These are phyloP conservation scores for Drosophila antonietae DNA, from an alignment of 2,888 invertebrate species.

Conservation along the genomic window DNA sequence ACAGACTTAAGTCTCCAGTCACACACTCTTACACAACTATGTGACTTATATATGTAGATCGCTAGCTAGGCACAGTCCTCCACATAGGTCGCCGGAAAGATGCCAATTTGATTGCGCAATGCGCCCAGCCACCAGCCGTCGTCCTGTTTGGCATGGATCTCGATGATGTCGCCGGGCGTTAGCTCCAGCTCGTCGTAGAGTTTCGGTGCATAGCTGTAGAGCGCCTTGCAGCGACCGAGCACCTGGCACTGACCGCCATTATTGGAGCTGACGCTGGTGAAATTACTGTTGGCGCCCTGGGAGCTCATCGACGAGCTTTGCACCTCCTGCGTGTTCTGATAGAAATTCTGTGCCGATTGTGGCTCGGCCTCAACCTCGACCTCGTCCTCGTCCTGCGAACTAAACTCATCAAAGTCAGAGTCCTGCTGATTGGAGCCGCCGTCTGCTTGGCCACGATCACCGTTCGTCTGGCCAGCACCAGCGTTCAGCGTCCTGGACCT, in stretches of 20 bases:
- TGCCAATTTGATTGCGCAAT: constrained; percentile 91
- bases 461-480: constrained; percentile 58
- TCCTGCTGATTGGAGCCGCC: constrained; percentile 95
- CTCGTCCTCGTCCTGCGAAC: constrained; percentile 89
- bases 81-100: constrained; percentile 97
- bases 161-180: constrained; percentile 92
- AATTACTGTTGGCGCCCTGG: constrained; percentile 36
- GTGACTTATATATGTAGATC: constrained; percentile 23
- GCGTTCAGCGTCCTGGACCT: constrained; percentile 42
- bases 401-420: constrained; percentile 94
- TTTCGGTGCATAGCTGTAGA: constrained; percentile 95
- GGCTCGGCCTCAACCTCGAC: constrained; percentile 65
- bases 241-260: constrained; percentile 48
- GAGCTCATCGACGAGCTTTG: constrained; percentile 45
- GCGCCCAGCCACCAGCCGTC: constrained; percentile 98
- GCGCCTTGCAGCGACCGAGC: constrained; percentile 92
- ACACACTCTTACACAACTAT: constrained; percentile 32
- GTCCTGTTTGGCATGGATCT: constrained; percentile 94
- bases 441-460: constrained; percentile 86
- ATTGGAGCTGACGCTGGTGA: constrained; percentile 31
- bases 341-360: constrained; percentile 45
- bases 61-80: constrained; percentile 88
- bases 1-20: constrained; percentile 26
- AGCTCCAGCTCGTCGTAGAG: constrained; percentile 94
- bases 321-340: constrained; percentile 72